Base-by-base conservation (phyloP, 2,888 invertebrate genomes). In the Callyntrura sp. region DNA sequence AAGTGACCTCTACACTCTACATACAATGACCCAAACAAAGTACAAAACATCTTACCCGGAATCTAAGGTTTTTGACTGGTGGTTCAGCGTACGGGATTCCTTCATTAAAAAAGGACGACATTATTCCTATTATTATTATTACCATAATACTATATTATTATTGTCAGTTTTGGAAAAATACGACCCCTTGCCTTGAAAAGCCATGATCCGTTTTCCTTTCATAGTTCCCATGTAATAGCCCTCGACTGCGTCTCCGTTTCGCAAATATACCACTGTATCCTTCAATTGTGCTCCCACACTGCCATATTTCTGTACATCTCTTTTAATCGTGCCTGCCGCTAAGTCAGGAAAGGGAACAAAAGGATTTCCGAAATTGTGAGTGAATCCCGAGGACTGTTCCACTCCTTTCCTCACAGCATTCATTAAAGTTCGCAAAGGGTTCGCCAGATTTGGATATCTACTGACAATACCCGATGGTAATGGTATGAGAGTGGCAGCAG, bases 181-280 rank as follows among this genome's bases (percentile, higher is more conserved):
- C n/a, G n/a, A n/a, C n/a, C n/a, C n/a, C n/a, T n/a, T n/a, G n/a
- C n/a, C 90, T 57, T 90, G 90, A 73, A 91, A 92, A 20, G 91
- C 91, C 5, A 81, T 48, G 48, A 92, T 86, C 45, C 90, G 88
- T 55, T 88, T 73, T 0, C 91, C 91, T 68, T 90, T 85, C 57
- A 91, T 90, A n/a, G 92, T 92, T 9, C 86, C 90, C 92, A 92
- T 92, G 57, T 83, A 76, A 65, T 87, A 91, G 0, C 93, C 93
- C 43, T 91, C 81, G 0, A 93, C 48, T 25, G 83, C 88, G 55
- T 87, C 90, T 14, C 93, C 93, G n/a, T 73, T 83, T 35, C 84
- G 57, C 14, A 92, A 91, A 45, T 82, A 85, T 0, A 92, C 93
- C 60, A 91, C 51, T 14, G 91, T 91, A 0, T 90, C 90, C 6